Evolutionary conservation across 2,888 invertebrate genomes (phyloP), one percentile per base, ranked within the genome.

Genomic region (Pristionchus japonicus): DNA sequence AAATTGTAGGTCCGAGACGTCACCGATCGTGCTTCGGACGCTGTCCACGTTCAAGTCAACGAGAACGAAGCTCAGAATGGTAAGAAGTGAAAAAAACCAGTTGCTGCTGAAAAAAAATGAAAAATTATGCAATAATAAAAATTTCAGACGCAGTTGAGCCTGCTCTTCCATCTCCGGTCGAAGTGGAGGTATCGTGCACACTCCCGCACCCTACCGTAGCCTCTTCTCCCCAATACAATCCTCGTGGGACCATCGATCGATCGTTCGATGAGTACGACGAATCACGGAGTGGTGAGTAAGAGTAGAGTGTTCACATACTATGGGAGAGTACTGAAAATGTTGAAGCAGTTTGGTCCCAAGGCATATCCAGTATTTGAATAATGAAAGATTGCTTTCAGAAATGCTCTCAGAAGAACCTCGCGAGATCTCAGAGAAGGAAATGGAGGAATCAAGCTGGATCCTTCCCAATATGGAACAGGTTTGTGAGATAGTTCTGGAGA

Each of bases 391-490:
- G 17, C 23, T 23, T 1, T 23, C 34, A 23, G 27, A n/a, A 31
- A 6, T 3, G 1, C 11, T 74, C 43, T 40, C 74, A 77, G 77
- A 77, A 6, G 77, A 77, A 15, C 20, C 77, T n/a, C 77, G 77
- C 1, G 77, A 77, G 27, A 77, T 77, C 47, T 77, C 77, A 3
- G 77, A 77, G 47, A 77, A 34, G 77, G 77, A 77, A 77, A 83
- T 83, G 82, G 52, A 52, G 31, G 82, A 83, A 52, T 83, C 82
- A 0, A 52, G 52, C 23, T 83, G 82, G 82, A 47, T 77, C 13
- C 77, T 77, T 6, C 77, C 77, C n/a, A 77, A 27, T 77, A 47
- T 77, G 23, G 77, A 77, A 27, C 40, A 77, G 43, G 77, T 77
- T 23, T n/a, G 77, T 43, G 27, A 47, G 37, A 37, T 23, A 6